A percentile compares a stretch with the other conserved stretches of the same genome.
Evolutionary conservation across 53 echinoderm and acorn worm species (phyloP).

Genomic region (Patiria pectinifera): DNA sequence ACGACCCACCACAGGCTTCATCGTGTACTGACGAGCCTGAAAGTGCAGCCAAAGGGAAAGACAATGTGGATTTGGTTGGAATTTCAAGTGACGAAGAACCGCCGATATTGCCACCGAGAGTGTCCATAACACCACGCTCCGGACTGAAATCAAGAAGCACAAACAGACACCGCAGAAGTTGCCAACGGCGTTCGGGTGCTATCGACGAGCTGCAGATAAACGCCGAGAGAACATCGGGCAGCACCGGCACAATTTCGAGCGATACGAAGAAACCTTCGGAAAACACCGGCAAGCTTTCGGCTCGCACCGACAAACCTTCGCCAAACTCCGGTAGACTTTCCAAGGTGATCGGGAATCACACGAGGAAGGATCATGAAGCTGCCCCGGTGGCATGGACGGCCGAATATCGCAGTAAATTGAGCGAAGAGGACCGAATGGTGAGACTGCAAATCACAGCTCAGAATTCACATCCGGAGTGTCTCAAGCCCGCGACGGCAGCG

Average conservation of each 20-base stretch:
- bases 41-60: background rate
- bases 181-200: background rate
- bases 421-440: slow-evolving; percentile 23
- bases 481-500: slow-evolving; percentile 34
- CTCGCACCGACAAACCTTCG: background rate
- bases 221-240: slow-evolving; percentile 7
- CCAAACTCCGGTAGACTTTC: slow-evolving; percentile 11
- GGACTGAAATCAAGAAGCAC: slow-evolving; percentile 10
- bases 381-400: slow-evolving; percentile 10
- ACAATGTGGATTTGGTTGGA: background rate
- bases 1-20: slow-evolving; percentile 21
- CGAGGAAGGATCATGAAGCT: background rate
- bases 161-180: background rate
- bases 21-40: background rate
- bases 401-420: slow-evolving; percentile 33
- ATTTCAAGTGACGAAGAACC: slow-evolving; percentile 31
- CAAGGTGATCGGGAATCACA: background rate
- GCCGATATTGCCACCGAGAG: slow-evolving; percentile 29
- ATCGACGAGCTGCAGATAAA: background rate
- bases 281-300: background rate
- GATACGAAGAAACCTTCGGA: slow-evolving; percentile 1
- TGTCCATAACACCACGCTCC: slow-evolving; percentile 30
- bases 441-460: slow-evolving; percentile 43
- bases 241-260: background rate
- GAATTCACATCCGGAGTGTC: slow-evolving; percentile 56